phyloP scores from a whole-genome alignment of 2,888 invertebrate species.

The Drosophila phalerata region DNA sequence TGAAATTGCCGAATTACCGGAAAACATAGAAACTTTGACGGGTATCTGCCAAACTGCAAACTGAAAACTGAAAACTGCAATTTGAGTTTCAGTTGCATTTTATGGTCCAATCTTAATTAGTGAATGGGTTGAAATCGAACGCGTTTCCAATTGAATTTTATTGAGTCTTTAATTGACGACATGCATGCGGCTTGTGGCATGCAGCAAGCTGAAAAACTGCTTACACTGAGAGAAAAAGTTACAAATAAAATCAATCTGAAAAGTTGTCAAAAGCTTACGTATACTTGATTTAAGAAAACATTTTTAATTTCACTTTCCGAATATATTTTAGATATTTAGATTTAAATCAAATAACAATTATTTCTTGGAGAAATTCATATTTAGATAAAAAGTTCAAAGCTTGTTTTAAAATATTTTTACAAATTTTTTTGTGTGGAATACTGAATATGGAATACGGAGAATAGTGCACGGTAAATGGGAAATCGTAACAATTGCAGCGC shows the following conservation, averaged over 20 bases:
- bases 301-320: too few relatives aligned
- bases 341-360: too few relatives aligned
- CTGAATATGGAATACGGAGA: background rate
- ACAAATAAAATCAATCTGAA: background rate
- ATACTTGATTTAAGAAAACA: too few relatives aligned
- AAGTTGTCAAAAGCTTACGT: too few relatives aligned
- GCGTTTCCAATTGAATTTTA: constrained; percentile 70
- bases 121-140: constrained; percentile 21
- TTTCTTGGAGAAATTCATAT: too few relatives aligned
- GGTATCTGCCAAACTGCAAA: background rate
- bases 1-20: background rate
- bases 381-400: too few relatives aligned
- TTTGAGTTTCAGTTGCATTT: constrained; percentile 27
- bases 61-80: constrained; percentile 18
- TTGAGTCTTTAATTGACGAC: constrained; percentile 76
- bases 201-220: constrained; percentile 1
- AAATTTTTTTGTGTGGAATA: background rate
- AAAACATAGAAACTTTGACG: constrained; percentile 20
- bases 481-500: constrained; percentile 65
- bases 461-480: constrained; percentile 40
- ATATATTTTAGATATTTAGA: too few relatives aligned
- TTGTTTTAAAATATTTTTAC: too few relatives aligned
- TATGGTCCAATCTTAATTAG: constrained; percentile 41
- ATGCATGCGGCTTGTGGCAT: constrained; percentile 51
- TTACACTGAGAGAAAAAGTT: background rate